phyloP scores from a whole-genome alignment of 2,113 vertebrate genomes.

The Suricata suricatta region DNA sequence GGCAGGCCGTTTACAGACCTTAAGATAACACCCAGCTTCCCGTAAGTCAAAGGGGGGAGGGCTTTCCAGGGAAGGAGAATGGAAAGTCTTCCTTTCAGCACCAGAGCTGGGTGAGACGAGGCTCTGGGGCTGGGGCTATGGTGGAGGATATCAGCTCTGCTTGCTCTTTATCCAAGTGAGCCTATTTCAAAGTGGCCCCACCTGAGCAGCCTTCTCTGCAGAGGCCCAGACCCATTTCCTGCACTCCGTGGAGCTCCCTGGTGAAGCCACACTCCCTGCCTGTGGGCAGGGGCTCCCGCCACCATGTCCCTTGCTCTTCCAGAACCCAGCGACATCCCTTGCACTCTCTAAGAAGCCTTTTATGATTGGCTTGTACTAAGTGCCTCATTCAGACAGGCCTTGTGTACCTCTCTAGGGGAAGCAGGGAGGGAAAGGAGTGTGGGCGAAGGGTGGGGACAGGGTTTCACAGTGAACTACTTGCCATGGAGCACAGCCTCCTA shows the following conservation, averaged over 20 bases:
- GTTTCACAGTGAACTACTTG: too few relatives aligned
- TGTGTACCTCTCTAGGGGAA: rapidly evolving
- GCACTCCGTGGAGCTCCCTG: not conserved
- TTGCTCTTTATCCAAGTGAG: not conserved
- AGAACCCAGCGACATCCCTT: not conserved
- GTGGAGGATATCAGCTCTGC: not conserved
- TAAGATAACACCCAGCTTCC: conserved; percentile 84
- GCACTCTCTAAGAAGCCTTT: not conserved
- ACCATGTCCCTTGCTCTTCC: not conserved
- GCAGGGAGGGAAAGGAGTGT: not conserved
- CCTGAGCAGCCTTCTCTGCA: not conserved
- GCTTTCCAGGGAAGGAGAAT: conserved; percentile 55
- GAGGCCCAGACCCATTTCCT: not conserved
- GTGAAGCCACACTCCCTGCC: rapidly evolving
- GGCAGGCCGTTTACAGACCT: conserved; percentile 83
- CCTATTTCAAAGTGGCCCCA: not conserved
- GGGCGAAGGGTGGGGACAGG: not conserved
- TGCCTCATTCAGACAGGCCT: not conserved
- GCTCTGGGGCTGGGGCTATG: not conserved
- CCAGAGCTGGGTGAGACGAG: not conserved
- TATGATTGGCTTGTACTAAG: not conserved
- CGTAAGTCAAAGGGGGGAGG: conserved; percentile 76
- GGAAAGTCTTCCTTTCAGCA: conserved; percentile 53
- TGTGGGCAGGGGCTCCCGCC: not conserved
- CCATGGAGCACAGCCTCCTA: not conserved